phyloP scores from a whole-genome alignment of 1,140 invertebrate species.

The Drosophila ambigua region DNA sequence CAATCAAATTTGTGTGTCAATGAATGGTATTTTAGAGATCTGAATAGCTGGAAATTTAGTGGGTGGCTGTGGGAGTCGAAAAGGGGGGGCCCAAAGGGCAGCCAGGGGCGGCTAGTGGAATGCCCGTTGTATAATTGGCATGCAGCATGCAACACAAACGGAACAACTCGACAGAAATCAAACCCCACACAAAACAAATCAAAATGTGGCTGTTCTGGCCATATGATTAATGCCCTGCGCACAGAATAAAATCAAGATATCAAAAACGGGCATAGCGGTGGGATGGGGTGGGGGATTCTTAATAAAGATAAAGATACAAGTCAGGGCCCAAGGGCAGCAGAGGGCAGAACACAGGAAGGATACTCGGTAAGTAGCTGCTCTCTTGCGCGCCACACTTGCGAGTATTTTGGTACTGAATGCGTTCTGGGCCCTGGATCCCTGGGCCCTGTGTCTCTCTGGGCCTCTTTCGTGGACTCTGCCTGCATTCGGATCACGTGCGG shows the following conservation, averaged over 20 bases:
- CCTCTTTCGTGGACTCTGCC: constrained; percentile 27
- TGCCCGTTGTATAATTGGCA: constrained; percentile 59
- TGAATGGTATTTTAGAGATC: not conserved
- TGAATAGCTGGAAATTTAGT: constrained; percentile 3
- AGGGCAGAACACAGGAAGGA: constrained; percentile 53
- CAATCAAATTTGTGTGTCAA: constrained; percentile 34
- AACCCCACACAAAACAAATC: constrained; percentile 75
- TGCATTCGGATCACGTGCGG: constrained; percentile 68
- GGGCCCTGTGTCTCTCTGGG: constrained; percentile 14
- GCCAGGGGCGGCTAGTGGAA: not conserved
- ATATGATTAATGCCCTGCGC: constrained; percentile 71
- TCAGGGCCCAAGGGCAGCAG: constrained; percentile 12
- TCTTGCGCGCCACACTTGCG: constrained; percentile 18
- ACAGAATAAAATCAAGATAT: constrained; percentile 79
- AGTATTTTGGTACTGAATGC: constrained; percentile 10
- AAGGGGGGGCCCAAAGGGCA: constrained; percentile 2
- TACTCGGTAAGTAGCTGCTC: constrained; percentile 27
- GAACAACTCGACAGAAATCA: constrained; percentile 62
- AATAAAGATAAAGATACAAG: constrained; percentile 72
- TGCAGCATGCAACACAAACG: constrained; percentile 48
- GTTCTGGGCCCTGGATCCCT: constrained; percentile 20
- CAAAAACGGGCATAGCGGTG: constrained; percentile 40
- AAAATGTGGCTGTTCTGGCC: constrained; percentile 62
- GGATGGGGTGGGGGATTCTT: constrained; percentile 59
- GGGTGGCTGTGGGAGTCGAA: constrained; percentile 28